A percentile compares a stretch with the other conserved stretches of the same genome.
Conservation (phyloP, 92 coral and sea anemone genomes). For the Diadumene lineata region DNA sequence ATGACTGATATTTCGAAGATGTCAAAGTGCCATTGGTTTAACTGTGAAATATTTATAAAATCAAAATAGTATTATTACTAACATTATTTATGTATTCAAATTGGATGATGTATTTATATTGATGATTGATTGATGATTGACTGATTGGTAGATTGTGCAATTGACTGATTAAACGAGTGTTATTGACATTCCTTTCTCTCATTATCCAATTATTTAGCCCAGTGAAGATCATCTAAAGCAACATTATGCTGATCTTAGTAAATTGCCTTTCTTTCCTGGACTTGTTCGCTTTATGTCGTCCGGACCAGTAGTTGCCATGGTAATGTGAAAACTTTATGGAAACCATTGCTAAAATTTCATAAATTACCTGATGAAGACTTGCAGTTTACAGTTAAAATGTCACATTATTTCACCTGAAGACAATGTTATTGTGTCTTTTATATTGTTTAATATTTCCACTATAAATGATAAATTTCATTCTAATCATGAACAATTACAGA, state of each 20-base stretch:
- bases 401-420: background rate
- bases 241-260: conserved; percentile 83
- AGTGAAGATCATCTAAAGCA: conserved; percentile 72
- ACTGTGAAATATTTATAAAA: background rate
- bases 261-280: conserved; percentile 88
- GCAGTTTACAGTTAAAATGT: background rate
- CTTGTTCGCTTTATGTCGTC: conserved; percentile 83
- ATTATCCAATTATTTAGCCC: conserved; percentile 40
- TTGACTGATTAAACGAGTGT: background rate
- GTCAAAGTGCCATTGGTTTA: too few species aligned
- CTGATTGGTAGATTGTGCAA: background rate
- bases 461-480: too few species aligned
- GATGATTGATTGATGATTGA: background rate
- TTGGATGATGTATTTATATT: background rate
- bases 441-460: too few species aligned
- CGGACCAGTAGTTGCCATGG: conserved; percentile 99
- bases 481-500: too few species aligned
- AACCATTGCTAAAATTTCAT: too few species aligned
- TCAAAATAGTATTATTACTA: background rate
- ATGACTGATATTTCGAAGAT: too few species aligned
- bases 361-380: too few species aligned
- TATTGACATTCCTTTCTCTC: background rate
- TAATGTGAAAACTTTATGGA: too few species aligned
- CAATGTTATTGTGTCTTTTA: background rate
- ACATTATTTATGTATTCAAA: background rate